Base-by-base conservation (phyloP, 2,888 invertebrate species). In the Venustoraphidia nigricollis region DNA sequence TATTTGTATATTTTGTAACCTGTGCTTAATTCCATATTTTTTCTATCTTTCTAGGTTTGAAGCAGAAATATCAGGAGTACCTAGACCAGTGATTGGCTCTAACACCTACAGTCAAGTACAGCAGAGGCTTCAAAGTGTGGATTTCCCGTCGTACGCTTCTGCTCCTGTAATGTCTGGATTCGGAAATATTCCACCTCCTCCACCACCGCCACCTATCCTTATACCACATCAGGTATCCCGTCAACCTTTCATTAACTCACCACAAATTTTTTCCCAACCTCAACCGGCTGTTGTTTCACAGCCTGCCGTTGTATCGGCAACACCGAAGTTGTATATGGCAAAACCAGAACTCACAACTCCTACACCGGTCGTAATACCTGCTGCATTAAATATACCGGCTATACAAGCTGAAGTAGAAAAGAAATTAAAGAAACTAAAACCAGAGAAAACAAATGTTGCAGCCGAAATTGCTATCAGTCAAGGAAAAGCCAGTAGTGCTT, bases 41-140 rank as follows among this genome's bases (percentile, higher is more conserved):
- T 44, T 35, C 1, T 45, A 43, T 44, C 38, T 52, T 66, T 65
- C n/a, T 56, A 87, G 90, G 59, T 91, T 91, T 62, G 91, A 91
- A 62, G 89, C 89, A 1, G 91, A 91, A 70, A 89, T 91, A 56
- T 83, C 86, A 0, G 77, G 80, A 10, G 71, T 73, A 37, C 71
- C 75, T 6, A 70, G 80, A 4, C 75, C 80, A 10, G 79, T 88
- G 39, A 84, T 86, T 41, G 83, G 82, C 1, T 75, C 81, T 2
- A 80, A 78, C 54, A 82, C 84, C 0, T 89, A 81, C 57, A 79
- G 73, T 45, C 79, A 77, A 51, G 79, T 81, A 1, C 82, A 82
- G 54, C 81, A 81, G 57, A 73, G 79, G 55, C 64, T 81, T 46
- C 79, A 79, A 52, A 72, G 77, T 9, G 73, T 51, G 10, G 45